These are phyloP conservation scores for Luperina testacea DNA, from an alignment of 2,888 invertebrate genomes.

Conservation along the genomic window DNA sequence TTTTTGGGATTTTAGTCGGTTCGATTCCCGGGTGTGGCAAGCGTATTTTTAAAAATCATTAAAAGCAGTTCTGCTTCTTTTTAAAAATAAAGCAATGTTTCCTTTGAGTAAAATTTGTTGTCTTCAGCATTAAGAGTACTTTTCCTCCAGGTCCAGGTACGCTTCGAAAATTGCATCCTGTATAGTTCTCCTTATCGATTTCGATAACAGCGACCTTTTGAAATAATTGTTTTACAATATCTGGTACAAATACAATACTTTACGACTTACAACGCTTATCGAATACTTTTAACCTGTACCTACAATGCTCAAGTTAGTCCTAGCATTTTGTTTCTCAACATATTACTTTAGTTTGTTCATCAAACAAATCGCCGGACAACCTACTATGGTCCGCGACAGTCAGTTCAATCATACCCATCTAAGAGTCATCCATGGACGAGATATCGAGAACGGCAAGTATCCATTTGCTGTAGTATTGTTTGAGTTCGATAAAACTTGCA, in stretches of 20 bases:
- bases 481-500: not conserved
- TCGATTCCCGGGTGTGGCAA: too few species aligned
- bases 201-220: not conserved
- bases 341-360: not conserved
- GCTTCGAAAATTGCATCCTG: too few species aligned
- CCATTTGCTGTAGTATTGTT: slow-evolving; percentile 6
- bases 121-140: too few species aligned
- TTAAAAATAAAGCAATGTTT: too few species aligned
- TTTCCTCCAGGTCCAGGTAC: too few species aligned
- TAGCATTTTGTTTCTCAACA: not conserved
- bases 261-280: not conserved
- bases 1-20: too few species aligned
- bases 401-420: not conserved
- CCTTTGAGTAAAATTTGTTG: too few species aligned
- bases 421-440: not conserved
- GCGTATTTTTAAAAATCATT: too few species aligned
- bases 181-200: not conserved
- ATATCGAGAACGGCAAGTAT: not conserved
- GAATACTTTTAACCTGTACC: not conserved
- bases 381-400: not conserved
- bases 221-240: too few species aligned
- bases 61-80: too few species aligned
- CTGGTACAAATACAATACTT: not conserved
- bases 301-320: slow-evolving; percentile 3
- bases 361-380: not conserved